phyloP scores from a whole-genome alignment of 2,888 invertebrate genomes.

The Xylophagus ater region DNA sequence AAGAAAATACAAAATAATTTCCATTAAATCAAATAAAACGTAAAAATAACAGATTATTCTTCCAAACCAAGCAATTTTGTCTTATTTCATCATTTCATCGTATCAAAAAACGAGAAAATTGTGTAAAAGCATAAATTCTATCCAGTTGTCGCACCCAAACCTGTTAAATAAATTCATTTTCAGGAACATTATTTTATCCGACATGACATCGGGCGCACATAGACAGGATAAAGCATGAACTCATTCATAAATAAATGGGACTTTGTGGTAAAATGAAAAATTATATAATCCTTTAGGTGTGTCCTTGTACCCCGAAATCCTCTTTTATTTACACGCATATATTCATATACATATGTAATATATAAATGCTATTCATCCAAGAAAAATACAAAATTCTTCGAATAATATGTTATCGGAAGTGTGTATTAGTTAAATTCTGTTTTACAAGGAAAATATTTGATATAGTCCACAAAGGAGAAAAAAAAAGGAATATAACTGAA shows the following conservation, averaged over 20 bases:
- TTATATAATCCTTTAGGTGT: slow-evolving; percentile 11
- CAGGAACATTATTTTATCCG: slow-evolving; percentile 13
- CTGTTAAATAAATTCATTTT: slow-evolving; percentile 13
- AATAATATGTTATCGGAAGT: too few relatives aligned
- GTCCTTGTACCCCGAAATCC: slow-evolving; percentile 11
- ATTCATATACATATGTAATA: too few relatives aligned
- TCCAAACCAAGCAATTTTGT: too few relatives aligned
- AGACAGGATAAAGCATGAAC: slow-evolving; percentile 10
- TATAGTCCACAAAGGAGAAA: neutral
- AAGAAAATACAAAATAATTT: too few relatives aligned
- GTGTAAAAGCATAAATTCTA: slow-evolving; percentile 10
- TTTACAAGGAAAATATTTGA: neutral
- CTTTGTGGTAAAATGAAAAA: slow-evolving; percentile 14
- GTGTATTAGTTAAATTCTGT: too few relatives aligned
- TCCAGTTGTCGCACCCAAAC: slow-evolving; percentile 9
- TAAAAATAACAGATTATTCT: too few relatives aligned
- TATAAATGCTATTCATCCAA: too few relatives aligned
- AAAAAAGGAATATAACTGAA: neutral
- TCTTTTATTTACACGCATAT: slow-evolving; percentile 10
- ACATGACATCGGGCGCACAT: slow-evolving; percentile 11
- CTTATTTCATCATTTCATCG: too few relatives aligned
- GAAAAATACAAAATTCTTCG: too few relatives aligned
- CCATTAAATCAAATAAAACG: too few relatives aligned
- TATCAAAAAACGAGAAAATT: too few relatives aligned
- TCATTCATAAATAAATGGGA: slow-evolving; percentile 13